Conservation (phyloP, 2,888 invertebrate species). For the Trichopoda pennipes region DNA sequence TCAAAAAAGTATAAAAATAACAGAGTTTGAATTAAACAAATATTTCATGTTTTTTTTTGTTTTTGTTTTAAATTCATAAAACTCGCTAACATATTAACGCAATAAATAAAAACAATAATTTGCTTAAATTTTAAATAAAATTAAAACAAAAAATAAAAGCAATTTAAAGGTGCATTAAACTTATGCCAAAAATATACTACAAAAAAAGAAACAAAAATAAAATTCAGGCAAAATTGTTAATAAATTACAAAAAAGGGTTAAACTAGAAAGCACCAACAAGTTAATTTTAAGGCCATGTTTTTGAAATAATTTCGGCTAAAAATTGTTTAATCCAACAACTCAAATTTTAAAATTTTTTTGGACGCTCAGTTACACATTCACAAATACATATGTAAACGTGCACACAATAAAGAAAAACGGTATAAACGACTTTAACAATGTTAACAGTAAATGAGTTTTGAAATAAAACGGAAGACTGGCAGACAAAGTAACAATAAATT, state of each 20-base stretch:
- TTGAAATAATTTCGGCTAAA: neutral
- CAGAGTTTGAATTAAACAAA: constrained; percentile 20
- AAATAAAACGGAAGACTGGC: constrained; percentile 31
- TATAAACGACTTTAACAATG: neutral
- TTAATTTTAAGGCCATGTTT: constrained; percentile 50
- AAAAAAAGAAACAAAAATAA: constrained; percentile 3
- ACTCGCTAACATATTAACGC: constrained; percentile 62
- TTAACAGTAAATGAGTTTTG: neutral
- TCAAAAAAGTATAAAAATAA: constrained; percentile 14
- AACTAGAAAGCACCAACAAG: constrained; percentile 29
- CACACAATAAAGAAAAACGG: neutral
- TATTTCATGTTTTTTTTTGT: constrained; percentile 46
- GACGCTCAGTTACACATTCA: no score
- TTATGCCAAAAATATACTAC: constrained; percentile 40
- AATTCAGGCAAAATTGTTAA: neutral
- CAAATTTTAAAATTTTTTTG: constrained; percentile 5
- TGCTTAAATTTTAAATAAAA: constrained; percentile 36
- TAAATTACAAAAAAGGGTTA: constrained; percentile 13
- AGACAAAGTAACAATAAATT: constrained; percentile 25
- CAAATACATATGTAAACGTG: no score
- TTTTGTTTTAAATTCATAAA: constrained; percentile 45
- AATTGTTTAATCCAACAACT: neutral
- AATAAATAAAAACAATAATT: constrained; percentile 50
- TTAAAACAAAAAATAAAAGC: constrained; percentile 6
- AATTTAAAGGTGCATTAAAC: constrained; percentile 61